Base-by-base conservation (phyloP, 2,888 invertebrate species). In the Colostygia pectinataria region DNA sequence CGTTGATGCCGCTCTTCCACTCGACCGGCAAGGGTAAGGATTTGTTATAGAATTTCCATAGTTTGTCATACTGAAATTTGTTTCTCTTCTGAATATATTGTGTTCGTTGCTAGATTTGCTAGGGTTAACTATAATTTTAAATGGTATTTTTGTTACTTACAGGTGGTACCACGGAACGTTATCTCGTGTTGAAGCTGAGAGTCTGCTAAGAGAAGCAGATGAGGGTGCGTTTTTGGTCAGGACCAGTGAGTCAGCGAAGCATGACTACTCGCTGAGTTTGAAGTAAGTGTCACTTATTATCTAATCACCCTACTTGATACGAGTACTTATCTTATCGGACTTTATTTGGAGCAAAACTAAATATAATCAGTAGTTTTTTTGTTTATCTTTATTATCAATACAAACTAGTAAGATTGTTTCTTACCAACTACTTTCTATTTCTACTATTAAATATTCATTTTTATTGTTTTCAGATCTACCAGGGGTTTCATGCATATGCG, bases 401-500 rank as follows among this genome's bases (percentile, higher is more conserved):
- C n/a, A n/a, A n/a, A n/a, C n/a, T n/a, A n/a, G n/a, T n/a, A n/a
- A n/a, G n/a, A n/a, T n/a, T n/a, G n/a, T n/a, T n/a, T n/a, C n/a
- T n/a, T n/a, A n/a, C n/a, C n/a, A n/a, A n/a, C n/a, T n/a, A n/a
- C n/a, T n/a, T n/a, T n/a, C n/a, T n/a, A n/a, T n/a, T n/a, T n/a
- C n/a, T n/a, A n/a, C n/a, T n/a, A n/a, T n/a, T n/a, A n/a, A n/a
- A n/a, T n/a, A n/a, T n/a, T n/a, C n/a, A n/a, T n/a, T 47, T 18
- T 31, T 10, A 12, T 57, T 63, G 10, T 62, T 85, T 91, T 20
- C 85, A 98, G 98, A 87, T 98, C 98, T 75, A 96, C 97, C 42
- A 93, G 96, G 72, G 98, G 98, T 38, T 98, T 97, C 73, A 98
- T 99, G 96, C 98, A 99, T 82, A 97, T 99, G 96, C 94, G 98